Conservation (phyloP, 2,113 vertebrate genomes). For the Poecilia latipinna region DNA sequence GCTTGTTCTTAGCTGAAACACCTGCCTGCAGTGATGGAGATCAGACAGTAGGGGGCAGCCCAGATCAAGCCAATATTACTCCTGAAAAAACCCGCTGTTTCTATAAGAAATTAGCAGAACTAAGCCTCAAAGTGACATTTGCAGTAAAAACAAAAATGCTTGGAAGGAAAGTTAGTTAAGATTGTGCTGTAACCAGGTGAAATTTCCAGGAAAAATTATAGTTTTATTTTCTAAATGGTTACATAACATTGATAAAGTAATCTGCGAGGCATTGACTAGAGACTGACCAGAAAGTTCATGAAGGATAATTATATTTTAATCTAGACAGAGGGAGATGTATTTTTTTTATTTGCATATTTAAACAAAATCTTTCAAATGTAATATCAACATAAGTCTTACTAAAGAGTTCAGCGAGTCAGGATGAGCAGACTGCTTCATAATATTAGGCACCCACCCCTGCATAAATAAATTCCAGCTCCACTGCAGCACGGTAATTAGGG, state of each 20-base stretch:
- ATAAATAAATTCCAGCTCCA: conserved; percentile 95
- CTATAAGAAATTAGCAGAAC: neutral
- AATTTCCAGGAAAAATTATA: too few species aligned
- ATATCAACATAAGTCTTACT: conserved; percentile 94
- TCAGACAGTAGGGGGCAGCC: conserved; percentile 72
- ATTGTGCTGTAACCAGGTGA: too few species aligned
- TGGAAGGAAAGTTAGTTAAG: too few species aligned
- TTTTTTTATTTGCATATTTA: too few species aligned
- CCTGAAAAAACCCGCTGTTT: neutral
- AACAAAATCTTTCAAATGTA: conserved; percentile 45
- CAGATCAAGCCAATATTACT: conserved; percentile 36
- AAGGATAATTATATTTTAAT: too few species aligned
- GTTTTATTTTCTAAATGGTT: too few species aligned
- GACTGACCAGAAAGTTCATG: too few species aligned
- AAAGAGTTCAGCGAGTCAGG: conserved; percentile 91
- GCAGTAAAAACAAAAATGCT: too few species aligned
- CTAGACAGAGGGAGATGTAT: too few species aligned
- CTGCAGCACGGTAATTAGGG: conserved; percentile 95
- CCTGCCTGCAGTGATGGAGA: conserved; percentile 21
- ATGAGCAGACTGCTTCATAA: conserved; percentile 85
- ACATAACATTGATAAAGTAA: too few species aligned
- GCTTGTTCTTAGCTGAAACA: neutral
- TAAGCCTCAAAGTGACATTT: neutral
- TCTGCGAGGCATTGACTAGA: too few species aligned
- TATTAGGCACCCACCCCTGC: conserved; percentile 89